Evolutionary conservation across 2,888 invertebrate species (phyloP).

Genomic region (Oligia latruncula): DNA sequence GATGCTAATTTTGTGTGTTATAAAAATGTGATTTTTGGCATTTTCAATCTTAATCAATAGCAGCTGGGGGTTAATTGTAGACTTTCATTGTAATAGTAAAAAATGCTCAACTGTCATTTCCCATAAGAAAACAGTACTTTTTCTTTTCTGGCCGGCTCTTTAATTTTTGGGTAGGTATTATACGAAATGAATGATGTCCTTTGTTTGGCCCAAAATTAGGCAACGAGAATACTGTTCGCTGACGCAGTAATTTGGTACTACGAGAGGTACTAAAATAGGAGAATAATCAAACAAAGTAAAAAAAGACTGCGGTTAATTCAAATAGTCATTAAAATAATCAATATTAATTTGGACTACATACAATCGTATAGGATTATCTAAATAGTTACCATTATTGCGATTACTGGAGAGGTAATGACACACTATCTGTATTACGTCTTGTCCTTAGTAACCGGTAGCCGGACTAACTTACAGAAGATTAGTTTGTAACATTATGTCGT

Average conservation of each 20-base stretch:
- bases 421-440: conserved; percentile 16
- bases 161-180: no score
- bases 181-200: no score
- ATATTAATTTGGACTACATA: neutral
- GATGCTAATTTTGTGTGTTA: neutral
- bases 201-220: neutral
- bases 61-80: no score
- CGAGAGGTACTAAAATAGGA: no score
- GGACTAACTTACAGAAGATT: conserved; percentile 27
- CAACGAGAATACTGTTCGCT: neutral
- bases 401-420: conserved; percentile 8
- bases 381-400: neutral
- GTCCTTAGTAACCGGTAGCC: conserved; percentile 13
- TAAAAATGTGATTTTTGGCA: no score
- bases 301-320: neutral
- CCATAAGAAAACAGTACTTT: no score
- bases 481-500: conserved; percentile 24
- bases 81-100: no score
- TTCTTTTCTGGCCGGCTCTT: no score
- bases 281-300: no score
- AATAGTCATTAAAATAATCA: no score
- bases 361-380: neutral
- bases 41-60: no score
- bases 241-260: neutral
- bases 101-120: no score